Conservation (phyloP, 2,888 invertebrate species). For the Drosophila imparisetae region DNA sequence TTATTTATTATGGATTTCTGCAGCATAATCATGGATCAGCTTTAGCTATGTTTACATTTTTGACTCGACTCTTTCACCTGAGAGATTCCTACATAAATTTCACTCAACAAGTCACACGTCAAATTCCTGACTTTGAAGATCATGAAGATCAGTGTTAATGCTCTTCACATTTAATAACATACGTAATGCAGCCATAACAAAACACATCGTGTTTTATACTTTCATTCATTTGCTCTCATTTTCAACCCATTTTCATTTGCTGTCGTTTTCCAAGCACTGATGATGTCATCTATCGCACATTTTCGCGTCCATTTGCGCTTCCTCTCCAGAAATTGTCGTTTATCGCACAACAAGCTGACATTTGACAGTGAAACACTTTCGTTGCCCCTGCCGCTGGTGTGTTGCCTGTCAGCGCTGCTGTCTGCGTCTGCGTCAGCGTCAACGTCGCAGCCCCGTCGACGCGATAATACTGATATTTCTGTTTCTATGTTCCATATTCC, state of each 20-base stretch:
- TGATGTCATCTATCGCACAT: constrained; percentile 50
- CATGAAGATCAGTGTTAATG: background rate
- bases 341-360: constrained; percentile 56
- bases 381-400: constrained; percentile 31
- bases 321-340: constrained; percentile 50
- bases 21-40: background rate
- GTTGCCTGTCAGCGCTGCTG: constrained; percentile 33
- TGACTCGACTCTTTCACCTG: background rate
- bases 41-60: background rate
- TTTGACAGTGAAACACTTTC: constrained; percentile 75
- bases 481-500: constrained; percentile 32
- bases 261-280: constrained; percentile 4
- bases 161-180: background rate
- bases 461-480: constrained; percentile 57
- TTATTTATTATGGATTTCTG: background rate
- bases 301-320: constrained; percentile 38
- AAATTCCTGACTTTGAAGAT: background rate
- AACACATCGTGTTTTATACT: background rate
- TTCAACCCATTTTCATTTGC: constrained; percentile 19
- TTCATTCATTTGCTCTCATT: constrained; percentile 8
- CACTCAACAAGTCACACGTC: background rate
- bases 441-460: constrained; percentile 20
- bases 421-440: constrained; percentile 20
- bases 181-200: background rate
- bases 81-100: background rate